Percentiles rank a stretch among this genome's conserved stretches.
Conservation (phyloP, 2,888 invertebrate genomes). For the Nipponacmea schrenckii region DNA sequence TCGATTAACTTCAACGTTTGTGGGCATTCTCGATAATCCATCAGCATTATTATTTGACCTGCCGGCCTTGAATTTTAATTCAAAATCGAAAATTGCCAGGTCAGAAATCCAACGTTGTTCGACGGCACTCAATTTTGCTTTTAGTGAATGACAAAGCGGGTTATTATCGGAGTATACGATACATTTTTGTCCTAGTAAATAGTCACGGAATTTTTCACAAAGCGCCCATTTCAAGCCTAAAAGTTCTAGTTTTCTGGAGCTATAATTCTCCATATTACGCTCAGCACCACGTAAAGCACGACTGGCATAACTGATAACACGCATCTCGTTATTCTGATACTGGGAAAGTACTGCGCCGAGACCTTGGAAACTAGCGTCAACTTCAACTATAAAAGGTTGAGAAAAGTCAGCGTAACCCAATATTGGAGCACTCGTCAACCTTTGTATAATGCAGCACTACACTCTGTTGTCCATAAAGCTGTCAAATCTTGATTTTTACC, state of each 20-base stretch:
- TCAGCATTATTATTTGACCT: conserved; percentile 18
- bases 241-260: conserved; percentile 27
- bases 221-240: conserved; percentile 35
- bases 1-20: not conserved
- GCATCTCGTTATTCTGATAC: not conserved
- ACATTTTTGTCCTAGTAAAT: conserved; percentile 15
- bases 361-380: too few relatives aligned
- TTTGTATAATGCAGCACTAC: conserved; percentile 12
- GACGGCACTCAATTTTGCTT: conserved; percentile 19
- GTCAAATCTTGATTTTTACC: conserved; percentile 12
- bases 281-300: conserved; percentile 17
- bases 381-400: too few relatives aligned
- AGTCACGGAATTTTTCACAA: conserved; percentile 22
- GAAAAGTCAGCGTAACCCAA: conserved; percentile 15
- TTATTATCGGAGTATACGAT: conserved; percentile 20
- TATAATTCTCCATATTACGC: conserved; percentile 22
- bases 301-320: conserved; percentile 19
- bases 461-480: conserved; percentile 12
- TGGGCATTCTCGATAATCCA: conserved; percentile 11
- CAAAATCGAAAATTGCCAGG: conserved; percentile 21
- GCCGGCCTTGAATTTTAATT: conserved; percentile 15
- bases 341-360: too few relatives aligned
- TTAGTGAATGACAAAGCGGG: conserved; percentile 12
- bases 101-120: conserved; percentile 25
- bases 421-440: conserved; percentile 9